Evolutionary conservation across 2,888 invertebrate genomes (phyloP).

Genomic region (Chymomyza fuscimana): DNA sequence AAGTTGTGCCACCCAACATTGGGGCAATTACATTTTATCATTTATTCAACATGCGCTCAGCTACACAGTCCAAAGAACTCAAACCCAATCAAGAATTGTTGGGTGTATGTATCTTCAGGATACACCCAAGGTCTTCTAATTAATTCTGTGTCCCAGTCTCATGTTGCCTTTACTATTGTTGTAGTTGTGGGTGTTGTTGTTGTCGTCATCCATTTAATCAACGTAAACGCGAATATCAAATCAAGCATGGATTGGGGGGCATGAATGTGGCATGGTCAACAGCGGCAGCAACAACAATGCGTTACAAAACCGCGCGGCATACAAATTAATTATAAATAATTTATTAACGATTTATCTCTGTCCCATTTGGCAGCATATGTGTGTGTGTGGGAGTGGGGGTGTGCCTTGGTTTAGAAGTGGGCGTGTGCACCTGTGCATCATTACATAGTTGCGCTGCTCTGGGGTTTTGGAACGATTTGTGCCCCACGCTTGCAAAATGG

Average conservation of each 20-base stretch:
- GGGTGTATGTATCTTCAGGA: not conserved
- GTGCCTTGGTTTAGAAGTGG: conserved; percentile 2
- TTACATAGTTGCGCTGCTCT: conserved; percentile 49
- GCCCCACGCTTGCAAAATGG: conserved; percentile 51
- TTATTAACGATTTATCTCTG: conserved; percentile 74
- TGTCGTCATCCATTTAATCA: conserved; percentile 66
- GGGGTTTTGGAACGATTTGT: conserved; percentile 54
- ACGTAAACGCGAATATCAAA: conserved; percentile 74
- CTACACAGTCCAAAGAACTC: conserved; percentile 14
- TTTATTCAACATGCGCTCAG: conserved; percentile 68
- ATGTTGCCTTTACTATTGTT: conserved; percentile 13
- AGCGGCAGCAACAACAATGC: conserved; percentile 32
- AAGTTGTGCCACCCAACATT: conserved; percentile 40
- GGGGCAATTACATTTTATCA: conserved; percentile 73
- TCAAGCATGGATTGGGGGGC: conserved; percentile 44
- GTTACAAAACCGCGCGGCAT: conserved; percentile 56
- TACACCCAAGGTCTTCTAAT: conserved; percentile 56
- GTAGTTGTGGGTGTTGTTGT: conserved; percentile 33
- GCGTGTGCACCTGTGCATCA: conserved; percentile 34
- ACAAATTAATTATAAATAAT: conserved; percentile 75
- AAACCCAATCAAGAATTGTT: conserved; percentile 13
- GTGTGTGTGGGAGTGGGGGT: conserved; percentile 15
- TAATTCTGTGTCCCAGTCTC: conserved; percentile 59
- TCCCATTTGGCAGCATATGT: conserved; percentile 57
- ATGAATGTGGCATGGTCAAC: conserved; percentile 2